phyloP scores from a whole-genome alignment of 2,888 invertebrate genomes.

The Rhaphigaster nebulosa region DNA sequence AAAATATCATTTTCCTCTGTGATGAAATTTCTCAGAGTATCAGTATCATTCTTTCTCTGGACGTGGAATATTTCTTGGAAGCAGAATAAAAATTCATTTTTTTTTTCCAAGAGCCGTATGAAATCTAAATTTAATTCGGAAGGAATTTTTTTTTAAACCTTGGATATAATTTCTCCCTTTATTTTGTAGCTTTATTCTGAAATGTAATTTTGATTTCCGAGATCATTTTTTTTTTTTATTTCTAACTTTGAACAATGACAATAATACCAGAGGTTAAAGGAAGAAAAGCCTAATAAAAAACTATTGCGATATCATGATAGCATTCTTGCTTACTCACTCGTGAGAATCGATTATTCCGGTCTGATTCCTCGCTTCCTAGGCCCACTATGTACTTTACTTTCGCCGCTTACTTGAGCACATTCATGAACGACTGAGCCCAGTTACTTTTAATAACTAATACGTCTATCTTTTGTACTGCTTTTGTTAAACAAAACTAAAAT shows the following conservation, averaged over 20 bases:
- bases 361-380: conserved; percentile 4
- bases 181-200: background rate
- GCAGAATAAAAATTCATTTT: background rate
- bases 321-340: background rate
- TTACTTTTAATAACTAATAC: background rate
- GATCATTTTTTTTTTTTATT: background rate
- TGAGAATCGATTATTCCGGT: conserved; percentile 21
- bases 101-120: too few relatives aligned
- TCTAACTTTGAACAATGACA: background rate
- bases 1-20: background rate
- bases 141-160: background rate
- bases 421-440: background rate
- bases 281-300: background rate
- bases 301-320: background rate
- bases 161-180: background rate
- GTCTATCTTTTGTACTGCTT: background rate
- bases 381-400: conserved; percentile 22
- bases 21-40: background rate
- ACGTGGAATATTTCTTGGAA: background rate
- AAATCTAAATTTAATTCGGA: background rate
- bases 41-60: too few relatives aligned
- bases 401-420: background rate
- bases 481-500: too few relatives aligned
- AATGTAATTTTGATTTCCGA: background rate
- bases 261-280: background rate